Conservation (phyloP, 2,113 vertebrate species). For the Pseudopipra pipra region DNA sequence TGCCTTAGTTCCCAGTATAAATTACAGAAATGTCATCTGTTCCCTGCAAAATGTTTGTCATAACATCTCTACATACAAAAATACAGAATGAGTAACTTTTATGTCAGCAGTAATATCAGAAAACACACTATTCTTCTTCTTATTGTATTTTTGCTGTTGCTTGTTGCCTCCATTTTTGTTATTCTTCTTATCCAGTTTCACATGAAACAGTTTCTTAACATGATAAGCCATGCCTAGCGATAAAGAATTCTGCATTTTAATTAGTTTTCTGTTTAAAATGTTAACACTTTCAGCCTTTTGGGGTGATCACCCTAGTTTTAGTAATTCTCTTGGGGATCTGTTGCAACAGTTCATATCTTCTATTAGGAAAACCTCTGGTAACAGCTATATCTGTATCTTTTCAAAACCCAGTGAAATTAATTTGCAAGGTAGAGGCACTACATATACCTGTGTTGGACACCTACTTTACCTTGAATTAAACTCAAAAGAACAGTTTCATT, state of each 20-base stretch:
- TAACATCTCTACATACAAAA: neutral
- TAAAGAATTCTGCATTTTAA: neutral
- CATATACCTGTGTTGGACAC: neutral
- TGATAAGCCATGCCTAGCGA: neutral
- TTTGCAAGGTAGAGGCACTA: neutral
- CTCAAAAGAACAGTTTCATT: neutral
- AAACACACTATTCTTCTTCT: neutral
- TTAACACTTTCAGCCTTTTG: neutral
- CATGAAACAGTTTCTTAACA: neutral
- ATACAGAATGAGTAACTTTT: neutral
- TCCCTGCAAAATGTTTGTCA: neutral
- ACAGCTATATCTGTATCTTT: neutral
- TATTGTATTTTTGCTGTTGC: neutral
- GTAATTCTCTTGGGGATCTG: neutral
- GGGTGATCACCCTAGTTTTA: neutral
- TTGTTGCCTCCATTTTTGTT: neutral
- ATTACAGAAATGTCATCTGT: neutral
- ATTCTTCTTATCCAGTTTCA: neutral
- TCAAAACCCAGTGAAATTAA: neutral
- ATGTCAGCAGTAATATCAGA: neutral
- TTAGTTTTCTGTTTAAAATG: neutral
- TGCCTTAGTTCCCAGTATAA: neutral
- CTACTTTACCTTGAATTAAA: neutral
- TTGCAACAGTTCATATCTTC: neutral
- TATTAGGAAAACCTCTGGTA: neutral